Conservation (phyloP, 2,113 vertebrate genomes). For the Himantopus leucocephalus region DNA sequence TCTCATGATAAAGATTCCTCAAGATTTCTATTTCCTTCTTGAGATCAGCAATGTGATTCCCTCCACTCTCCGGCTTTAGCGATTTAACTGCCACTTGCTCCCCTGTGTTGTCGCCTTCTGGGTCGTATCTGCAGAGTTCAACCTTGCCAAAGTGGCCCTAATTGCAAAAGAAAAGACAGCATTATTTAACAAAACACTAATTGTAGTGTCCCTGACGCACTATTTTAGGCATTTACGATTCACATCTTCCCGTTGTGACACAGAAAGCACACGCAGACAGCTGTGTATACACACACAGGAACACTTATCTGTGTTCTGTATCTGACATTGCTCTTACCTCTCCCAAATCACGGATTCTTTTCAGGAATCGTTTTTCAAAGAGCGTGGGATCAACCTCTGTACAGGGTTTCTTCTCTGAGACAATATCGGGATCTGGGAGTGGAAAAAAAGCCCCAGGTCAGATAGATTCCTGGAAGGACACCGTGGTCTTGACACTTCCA, state of each 20-base stretch:
- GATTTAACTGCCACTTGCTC: conserved; percentile 98
- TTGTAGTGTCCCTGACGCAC: fast-evolving
- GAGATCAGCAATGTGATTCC: conserved; percentile 91
- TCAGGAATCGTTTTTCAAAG: conserved; percentile 94
- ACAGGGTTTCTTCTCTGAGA: conserved; percentile 78
- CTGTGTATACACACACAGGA: fast-evolving
- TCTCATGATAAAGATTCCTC: conserved; percentile 93
- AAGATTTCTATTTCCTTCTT: conserved; percentile 93
- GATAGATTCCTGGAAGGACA: background rate
- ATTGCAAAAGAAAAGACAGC: background rate
- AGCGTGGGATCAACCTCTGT: conserved; percentile 88
- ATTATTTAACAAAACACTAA: fast-evolving
- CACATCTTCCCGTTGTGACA: fast-evolving
- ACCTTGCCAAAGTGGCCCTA: conserved; percentile 98
- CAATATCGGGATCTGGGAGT: conserved; percentile 76
- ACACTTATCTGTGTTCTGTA: fast-evolving
- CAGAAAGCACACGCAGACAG: background rate
- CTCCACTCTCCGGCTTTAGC: conserved; percentile 89
- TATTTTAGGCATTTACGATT: fast-evolving
- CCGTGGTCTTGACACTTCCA: background rate
- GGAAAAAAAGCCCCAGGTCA: background rate
- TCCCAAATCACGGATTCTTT: conserved; percentile 87
- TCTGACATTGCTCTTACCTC: conserved; percentile 76
- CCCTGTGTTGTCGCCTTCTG: conserved; percentile 90
- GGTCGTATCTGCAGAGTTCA: conserved; percentile 94